Base-by-base conservation (phyloP, 2,888 invertebrate species). In the Mycalesis mineus region DNA sequence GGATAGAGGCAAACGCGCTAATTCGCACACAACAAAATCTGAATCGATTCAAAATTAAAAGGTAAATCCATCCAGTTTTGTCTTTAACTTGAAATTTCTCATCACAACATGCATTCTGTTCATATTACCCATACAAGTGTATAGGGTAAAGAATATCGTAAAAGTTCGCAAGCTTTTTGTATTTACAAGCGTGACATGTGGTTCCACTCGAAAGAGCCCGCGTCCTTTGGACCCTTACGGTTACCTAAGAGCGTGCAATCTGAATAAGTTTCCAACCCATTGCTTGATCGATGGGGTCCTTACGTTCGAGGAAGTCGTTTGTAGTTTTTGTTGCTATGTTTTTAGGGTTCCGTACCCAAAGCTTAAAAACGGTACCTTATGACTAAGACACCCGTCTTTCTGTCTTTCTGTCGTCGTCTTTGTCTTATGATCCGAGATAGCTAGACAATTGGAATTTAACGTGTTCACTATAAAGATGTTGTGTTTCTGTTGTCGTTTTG, bases 161-260 rank as follows among this genome's bases (percentile, higher is more conserved):
- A 52, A 42, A 52, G 17, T 17, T 42, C 13, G 14, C 40, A 14
- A 39, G 29, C 31, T 28, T 53, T 36, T 40, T 57, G 50, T 36
- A 50, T 52, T 48, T 54, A 50, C 60, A 50, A 57, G 47, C 54
- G 41, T 50, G 56, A 40, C 61, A 62, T 51, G 33, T 59, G 56
- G 53, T 57, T 62, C 56, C 59, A 62, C 61, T 62, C 11, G 17
- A 62, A 29, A 22, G 47, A 49, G 28, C 50, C 33, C 33, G 22
- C 28, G 39, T 37, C 48, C 36, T 28, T 39, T 39, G 33, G 33
- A n/a, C 57, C 55, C 55, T 50, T 57, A 15, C 15, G 37, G 36
- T 28, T 47, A 39, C 28, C 31, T 11, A 42, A 42, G 52, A 41
- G 52, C 15, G 7, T 51, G 40, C 42, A 33, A 52, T 52, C 42